Evolutionary conservation across 2,113 vertebrate species (phyloP).

Genomic region (Ictidomys tridecemlineatus): DNA sequence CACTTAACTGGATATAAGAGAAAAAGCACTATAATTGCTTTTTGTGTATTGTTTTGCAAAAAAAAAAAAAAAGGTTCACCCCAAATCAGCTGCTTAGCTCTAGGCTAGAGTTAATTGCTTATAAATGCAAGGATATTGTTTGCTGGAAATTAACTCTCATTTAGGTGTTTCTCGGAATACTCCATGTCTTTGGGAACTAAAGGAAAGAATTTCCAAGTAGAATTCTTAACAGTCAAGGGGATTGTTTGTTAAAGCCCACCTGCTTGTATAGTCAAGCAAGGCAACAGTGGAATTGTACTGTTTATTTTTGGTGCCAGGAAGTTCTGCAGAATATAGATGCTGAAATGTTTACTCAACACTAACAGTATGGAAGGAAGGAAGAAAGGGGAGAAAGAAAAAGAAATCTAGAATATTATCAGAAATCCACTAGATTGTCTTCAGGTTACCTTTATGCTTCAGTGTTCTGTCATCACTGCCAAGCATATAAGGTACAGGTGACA

Average conservation of each 20-base stretch:
- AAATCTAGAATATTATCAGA: not conserved
- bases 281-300: not conserved
- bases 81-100: constrained; percentile 68
- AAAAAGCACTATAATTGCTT: constrained; percentile 56
- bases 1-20: constrained; percentile 43
- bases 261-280: not conserved
- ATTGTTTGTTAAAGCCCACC: constrained; percentile 35
- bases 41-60: constrained; percentile 14
- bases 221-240: constrained; percentile 24
- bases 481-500: not conserved
- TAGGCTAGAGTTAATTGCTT: constrained; percentile 71
- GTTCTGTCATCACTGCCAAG: not conserved
- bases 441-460: not conserved
- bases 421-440: not conserved
- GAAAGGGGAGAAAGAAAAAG: not conserved
- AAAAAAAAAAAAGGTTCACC: not conserved
- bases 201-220: constrained; percentile 46
- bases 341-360: constrained; percentile 54
- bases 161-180: constrained; percentile 55
- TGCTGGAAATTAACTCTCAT: constrained; percentile 64
- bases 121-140: not conserved
- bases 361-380: not conserved
- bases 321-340: not conserved
- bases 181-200: constrained; percentile 33
- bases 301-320: not conserved